phyloP scores from a whole-genome alignment of 2,797 vertebrate species.

The Gastrophryne carolinensis region DNA sequence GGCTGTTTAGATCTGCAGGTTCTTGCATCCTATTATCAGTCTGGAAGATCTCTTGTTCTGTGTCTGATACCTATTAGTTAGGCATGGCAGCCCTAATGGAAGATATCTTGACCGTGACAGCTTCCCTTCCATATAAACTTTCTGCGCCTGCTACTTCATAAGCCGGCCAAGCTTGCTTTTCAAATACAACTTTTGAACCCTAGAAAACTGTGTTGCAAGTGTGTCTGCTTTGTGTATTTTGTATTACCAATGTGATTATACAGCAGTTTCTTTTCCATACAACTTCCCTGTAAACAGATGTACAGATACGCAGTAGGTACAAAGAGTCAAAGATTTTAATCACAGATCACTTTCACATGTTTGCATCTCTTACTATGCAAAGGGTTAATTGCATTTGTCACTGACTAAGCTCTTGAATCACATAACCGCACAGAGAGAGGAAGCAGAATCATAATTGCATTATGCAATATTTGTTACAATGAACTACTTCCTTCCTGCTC shows the following conservation, averaged over 20 bases:
- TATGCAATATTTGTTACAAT: slow-evolving; percentile 46
- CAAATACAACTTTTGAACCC: slow-evolving; percentile 31
- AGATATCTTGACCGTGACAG: slow-evolving; percentile 5
- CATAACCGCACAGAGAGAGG: slow-evolving; percentile 47
- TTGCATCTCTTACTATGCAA: slow-evolving; percentile 25
- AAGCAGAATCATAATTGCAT: slow-evolving; percentile 43
- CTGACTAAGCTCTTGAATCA: slow-evolving; percentile 18
- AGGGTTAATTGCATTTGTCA: slow-evolving; percentile 47
- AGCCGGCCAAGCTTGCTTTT: background rate
- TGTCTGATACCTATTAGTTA: slow-evolving; percentile 20
- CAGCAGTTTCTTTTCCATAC: slow-evolving; percentile 24
- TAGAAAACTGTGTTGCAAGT: slow-evolving; percentile 23
- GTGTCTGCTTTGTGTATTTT: slow-evolving; percentile 41
- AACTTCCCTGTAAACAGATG: slow-evolving; percentile 47
- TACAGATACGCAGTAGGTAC: slow-evolving; percentile 32
- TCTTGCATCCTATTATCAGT: background rate
- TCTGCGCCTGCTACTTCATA: background rate
- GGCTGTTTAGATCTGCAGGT: background rate
- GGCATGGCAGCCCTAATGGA: slow-evolving; percentile 5
- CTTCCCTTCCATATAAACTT: background rate
- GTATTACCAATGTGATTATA: slow-evolving; percentile 14
- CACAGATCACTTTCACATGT: slow-evolving; percentile 41
- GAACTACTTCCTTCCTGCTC: slow-evolving; percentile 38
- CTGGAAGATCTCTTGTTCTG: background rate
- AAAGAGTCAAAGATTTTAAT: slow-evolving; percentile 24